Evolutionary conservation across 2,797 vertebrate species (phyloP), one percentile per base, ranked within the genome.

Genomic region (Enteromius trimaculatus): DNA sequence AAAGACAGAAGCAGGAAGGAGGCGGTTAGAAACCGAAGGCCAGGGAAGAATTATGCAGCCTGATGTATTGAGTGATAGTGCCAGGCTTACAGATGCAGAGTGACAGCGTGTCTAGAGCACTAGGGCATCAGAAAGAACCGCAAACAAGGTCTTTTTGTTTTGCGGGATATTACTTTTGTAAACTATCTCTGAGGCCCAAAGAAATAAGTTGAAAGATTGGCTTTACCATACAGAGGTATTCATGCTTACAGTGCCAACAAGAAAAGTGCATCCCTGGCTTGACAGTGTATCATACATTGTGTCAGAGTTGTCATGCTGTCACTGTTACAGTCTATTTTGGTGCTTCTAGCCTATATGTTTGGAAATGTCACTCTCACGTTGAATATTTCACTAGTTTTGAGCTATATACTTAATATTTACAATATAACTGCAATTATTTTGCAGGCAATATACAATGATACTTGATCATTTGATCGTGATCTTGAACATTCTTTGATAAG

Each of bases 1-100:
- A 83, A 80, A 79, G 55, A 83, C 76, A 47, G 49, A 70, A 78
- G 77, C 55, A 75, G 47, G 77, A 85, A 85, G 77, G 66, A 74
- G 31, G 47, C 4, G 14, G 29, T 31, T 65, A 84, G 64, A 66
- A 60, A 76, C 29, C 3, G 34, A 68, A 51, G 66, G 79, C 70
- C 26, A 74, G 71, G n/a, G 58, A 75, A 69, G 26, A 53, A 71
- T 79, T 81, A 85, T 37, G 64, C 51, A 44, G 60, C 29, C 29
- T 81, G 65, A 82, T 80, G 42, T 60, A 85, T 62, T 42, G 69
- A 82, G 85, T 80, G 79, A 62, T 55, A 85, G 62, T 55, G 55
- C 23, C 44, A 39, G 10, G 13, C 44, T 65, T 58, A 8, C 39
- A 39, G 64, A 81, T 65, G 44, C 77, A 64, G 17, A 82, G 55